phyloP scores from a whole-genome alignment of 92 coral and sea anemone species.

The Porites cylindrica region DNA sequence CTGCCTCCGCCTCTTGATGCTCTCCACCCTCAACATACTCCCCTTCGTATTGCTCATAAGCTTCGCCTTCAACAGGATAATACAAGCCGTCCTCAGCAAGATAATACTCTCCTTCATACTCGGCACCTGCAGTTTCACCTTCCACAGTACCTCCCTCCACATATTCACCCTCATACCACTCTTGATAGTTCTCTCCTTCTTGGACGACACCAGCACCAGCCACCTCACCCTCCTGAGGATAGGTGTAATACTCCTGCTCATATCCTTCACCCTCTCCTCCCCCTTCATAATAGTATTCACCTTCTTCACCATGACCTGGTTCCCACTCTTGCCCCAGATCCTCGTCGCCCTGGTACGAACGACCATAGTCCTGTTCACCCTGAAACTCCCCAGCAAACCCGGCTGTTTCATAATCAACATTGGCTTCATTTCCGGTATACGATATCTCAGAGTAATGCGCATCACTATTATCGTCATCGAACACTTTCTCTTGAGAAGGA shows the following conservation, averaged over 20 bases:
- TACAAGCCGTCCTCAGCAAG: constrained; percentile 44
- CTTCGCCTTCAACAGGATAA: constrained; percentile 41
- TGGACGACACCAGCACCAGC: constrained; percentile 16
- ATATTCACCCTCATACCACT: constrained; percentile 56
- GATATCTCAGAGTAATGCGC: neutral
- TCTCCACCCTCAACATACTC: constrained; percentile 60
- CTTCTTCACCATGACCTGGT: constrained; percentile 21
- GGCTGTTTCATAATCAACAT: constrained; percentile 32
- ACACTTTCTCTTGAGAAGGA: neutral
- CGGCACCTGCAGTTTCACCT: constrained; percentile 22
- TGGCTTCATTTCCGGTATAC: constrained; percentile 6
- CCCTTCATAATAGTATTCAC: constrained; percentile 34
- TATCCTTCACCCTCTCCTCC: constrained; percentile 32
- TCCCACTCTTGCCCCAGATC: constrained; percentile 9
- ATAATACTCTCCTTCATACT: constrained; percentile 37
- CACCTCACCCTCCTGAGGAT: constrained; percentile 15
- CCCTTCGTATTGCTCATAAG: constrained; percentile 59
- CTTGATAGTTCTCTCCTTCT: constrained; percentile 19
- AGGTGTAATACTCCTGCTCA: constrained; percentile 32
- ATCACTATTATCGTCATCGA: neutral
- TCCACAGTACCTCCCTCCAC: constrained; percentile 37
- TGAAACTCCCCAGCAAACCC: constrained; percentile 11
- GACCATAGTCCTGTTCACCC: constrained; percentile 11
- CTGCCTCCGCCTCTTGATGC: constrained; percentile 43
- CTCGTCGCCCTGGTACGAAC: constrained; percentile 8